These are phyloP conservation scores for Istiophorus platypterus DNA, from an alignment of 2,113 vertebrate genomes.

Conservation along the genomic window DNA sequence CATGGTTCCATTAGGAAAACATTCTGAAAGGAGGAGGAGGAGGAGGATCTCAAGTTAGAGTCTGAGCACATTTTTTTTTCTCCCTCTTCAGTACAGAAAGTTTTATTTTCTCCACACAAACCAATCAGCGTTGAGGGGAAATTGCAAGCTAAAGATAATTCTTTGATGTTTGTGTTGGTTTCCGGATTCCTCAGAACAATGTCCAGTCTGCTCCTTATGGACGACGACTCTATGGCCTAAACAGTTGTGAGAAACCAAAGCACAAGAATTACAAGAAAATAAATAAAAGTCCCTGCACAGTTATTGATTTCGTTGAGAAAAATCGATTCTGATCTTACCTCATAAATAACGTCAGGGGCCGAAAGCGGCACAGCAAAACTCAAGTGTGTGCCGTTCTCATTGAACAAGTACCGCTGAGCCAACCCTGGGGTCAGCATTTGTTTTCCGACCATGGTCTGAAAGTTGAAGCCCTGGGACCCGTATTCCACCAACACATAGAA, in stretches of 20 bases:
- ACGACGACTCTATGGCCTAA: slow-evolving; percentile 60
- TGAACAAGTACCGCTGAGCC: slow-evolving; percentile 62
- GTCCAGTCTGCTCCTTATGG: slow-evolving; percentile 66
- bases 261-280: background rate
- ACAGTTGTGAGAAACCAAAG: background rate
- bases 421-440: slow-evolving; percentile 42
- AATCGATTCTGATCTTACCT: slow-evolving; percentile 54
- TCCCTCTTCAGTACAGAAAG: too few species aligned
- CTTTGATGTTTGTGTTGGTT: slow-evolving; percentile 30
- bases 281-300: background rate
- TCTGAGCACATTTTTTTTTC: too few species aligned
- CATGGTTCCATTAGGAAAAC: slow-evolving; percentile 82
- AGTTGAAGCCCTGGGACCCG: slow-evolving; percentile 54
- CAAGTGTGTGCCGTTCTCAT: slow-evolving; percentile 74
- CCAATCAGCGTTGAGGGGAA: slow-evolving; percentile 63
- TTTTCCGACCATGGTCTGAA: slow-evolving; percentile 68
- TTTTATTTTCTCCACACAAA: slow-evolving; percentile 6
- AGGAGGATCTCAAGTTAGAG: background rate
- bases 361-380: slow-evolving; percentile 67
- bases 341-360: slow-evolving; percentile 39
- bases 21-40: slow-evolving; percentile 66
- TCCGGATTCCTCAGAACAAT: slow-evolving; percentile 51
- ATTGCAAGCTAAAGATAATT: slow-evolving; percentile 72
- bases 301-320: background rate
- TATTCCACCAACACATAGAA: slow-evolving; percentile 71